Base-by-base conservation (phyloP, 64 coral and sea anemone genomes). In the Actinia equina region DNA sequence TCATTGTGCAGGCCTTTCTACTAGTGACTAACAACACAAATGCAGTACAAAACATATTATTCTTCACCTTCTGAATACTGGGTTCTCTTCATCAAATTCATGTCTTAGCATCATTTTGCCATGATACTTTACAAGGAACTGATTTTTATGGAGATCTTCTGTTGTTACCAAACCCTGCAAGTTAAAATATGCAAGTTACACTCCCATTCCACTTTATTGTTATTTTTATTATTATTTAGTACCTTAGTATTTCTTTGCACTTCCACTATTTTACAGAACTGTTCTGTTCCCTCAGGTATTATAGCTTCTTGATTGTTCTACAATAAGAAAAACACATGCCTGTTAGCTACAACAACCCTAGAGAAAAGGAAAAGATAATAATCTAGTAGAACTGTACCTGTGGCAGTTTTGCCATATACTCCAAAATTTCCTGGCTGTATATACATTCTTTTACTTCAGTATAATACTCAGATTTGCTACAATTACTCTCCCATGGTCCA, bases 41-140 rank as follows among this genome's bases (percentile, higher is more conserved):
- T 16, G 2, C 13, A 12, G 15, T 57, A 57, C 11, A 57, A 74
- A 18, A 30, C 11, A n/a, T 44, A 71, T 14, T 26, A 62, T 26
- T 37, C 83, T 37, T 83, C 89, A 99, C 96, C 93, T 95, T 92
- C 86, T 91, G 77, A 99, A 99, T 60, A 99, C 84, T 58, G 93
- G 93, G 80, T 99, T 94, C 65, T 99, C 96, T 30, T 86, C 83
- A 56, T 91, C 88, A 93, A 99, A 99, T 55, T 92, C 86, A 63
- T 71, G 87, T 19, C 89, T 84, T n/a, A 95, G 83, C 96, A 99
- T 93, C 43, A 98, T 64, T 59, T 90, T 98, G 43, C 96, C 96
- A 82, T 95, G 95, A 85, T 88, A 99, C 61, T 95, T 89, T 30
- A 99, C 88, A 19, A 99, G 88, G 53, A 99, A 95, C 49, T 95